These are phyloP conservation scores for Silurus asotus DNA, from an alignment of 2,113 vertebrate genomes.

Conservation along the genomic window DNA sequence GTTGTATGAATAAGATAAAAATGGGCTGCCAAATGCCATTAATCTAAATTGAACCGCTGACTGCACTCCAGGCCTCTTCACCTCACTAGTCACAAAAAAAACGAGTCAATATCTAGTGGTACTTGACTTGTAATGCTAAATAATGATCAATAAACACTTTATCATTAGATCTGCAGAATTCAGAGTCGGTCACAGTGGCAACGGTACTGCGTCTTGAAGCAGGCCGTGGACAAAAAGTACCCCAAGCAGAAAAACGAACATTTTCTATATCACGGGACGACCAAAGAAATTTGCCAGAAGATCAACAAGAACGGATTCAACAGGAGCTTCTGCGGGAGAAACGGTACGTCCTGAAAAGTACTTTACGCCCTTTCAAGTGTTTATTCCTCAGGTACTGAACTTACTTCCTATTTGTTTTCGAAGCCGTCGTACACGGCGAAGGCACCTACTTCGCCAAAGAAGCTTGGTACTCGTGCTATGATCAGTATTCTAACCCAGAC, in stretches of 20 bases:
- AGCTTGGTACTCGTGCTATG: slow-evolving; percentile 59
- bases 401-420: background rate
- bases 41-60: no score
- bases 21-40: no score
- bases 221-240: slow-evolving; percentile 60
- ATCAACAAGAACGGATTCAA: slow-evolving; percentile 64
- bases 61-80: no score
- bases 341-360: slow-evolving; percentile 49
- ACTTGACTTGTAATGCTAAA: background rate
- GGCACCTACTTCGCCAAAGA: slow-evolving; percentile 65
- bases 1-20: no score
- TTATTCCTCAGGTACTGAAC: background rate
- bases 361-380: background rate
- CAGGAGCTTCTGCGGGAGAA: slow-evolving; percentile 66
- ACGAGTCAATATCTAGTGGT: background rate
- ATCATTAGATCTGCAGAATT: slow-evolving; percentile 60
- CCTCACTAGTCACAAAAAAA: no score
- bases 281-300: slow-evolving; percentile 57
- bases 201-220: slow-evolving; percentile 59
- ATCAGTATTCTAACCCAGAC: slow-evolving; percentile 57
- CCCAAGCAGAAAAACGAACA: slow-evolving; percentile 55
- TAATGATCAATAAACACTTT: background rate
- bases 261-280: slow-evolving; percentile 64
- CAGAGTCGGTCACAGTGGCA: slow-evolving; percentile 61
- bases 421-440: slow-evolving; percentile 55